Percentiles rank a stretch among this genome's conserved stretches.
These are phyloP conservation scores for Rhabdophis nuchalis DNA, from an alignment of 2,797 vertebrate genomes.

Conservation along the genomic window DNA sequence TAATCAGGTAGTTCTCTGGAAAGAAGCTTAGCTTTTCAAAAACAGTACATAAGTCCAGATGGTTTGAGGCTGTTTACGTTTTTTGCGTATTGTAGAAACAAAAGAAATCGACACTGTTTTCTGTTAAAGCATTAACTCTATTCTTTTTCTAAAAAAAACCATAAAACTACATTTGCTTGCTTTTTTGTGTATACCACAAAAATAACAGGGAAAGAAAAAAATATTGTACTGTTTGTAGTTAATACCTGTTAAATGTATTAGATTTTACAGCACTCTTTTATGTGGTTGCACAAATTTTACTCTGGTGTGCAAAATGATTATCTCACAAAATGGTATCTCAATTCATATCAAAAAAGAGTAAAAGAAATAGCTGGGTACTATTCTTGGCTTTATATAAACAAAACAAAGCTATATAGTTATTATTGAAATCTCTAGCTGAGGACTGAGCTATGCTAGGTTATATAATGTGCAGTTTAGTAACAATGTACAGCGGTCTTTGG, in stretches of 20 bases:
- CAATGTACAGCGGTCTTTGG: not conserved
- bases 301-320: not conserved
- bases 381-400: not conserved
- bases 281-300: conserved; percentile 8
- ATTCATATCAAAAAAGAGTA: not conserved
- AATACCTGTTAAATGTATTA: conserved; percentile 43
- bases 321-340: not conserved
- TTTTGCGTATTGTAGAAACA: conserved; percentile 13
- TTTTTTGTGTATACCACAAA: conserved; percentile 40
- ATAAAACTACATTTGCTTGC: conserved; percentile 53
- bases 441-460: not conserved
- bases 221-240: conserved; percentile 28
- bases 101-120: conserved; percentile 35
- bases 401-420: not conserved
- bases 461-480: not conserved
- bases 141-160: conserved; percentile 28
- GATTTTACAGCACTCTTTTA: conserved; percentile 31
- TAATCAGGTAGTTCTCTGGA: not conserved
- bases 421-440: not conserved
- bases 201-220: conserved; percentile 38
- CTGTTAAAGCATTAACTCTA: conserved; percentile 50
- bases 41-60: not conserved
- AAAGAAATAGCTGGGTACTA: not conserved
- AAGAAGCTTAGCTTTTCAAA: conserved; percentile 12
- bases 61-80: not conserved